A percentile compares a stretch with the other conserved stretches of the same genome.
phyloP scores from a whole-genome alignment of 2,888 invertebrate genomes.

The Perizoma flavofasciatum region DNA sequence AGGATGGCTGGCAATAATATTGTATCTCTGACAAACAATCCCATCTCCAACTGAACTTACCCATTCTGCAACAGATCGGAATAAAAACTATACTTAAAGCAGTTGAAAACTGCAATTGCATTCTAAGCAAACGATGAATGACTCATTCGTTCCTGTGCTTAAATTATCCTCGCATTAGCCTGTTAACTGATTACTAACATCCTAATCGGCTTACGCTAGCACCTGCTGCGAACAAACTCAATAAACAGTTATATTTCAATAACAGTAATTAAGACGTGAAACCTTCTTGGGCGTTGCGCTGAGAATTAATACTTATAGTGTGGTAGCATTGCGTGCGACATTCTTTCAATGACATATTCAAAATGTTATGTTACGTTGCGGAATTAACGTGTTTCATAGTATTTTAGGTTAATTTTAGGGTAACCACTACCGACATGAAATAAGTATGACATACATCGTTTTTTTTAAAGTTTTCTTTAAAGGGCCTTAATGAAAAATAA shows the following conservation, averaged over 20 bases:
- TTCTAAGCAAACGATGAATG: neutral
- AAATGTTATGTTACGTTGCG: too few relatives aligned
- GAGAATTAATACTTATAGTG: slow-evolving; percentile 10
- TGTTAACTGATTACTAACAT: slow-evolving; percentile 18
- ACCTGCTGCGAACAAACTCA: slow-evolving; percentile 18
- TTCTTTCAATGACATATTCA: neutral
- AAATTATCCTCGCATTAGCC: slow-evolving; percentile 11
- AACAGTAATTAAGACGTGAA: slow-evolving; percentile 16
- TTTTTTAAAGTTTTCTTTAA: too few relatives aligned
- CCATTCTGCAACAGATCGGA: too few relatives aligned
- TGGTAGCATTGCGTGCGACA: neutral
- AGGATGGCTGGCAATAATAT: too few relatives aligned
- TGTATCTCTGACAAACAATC: too few relatives aligned
- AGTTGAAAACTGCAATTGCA: neutral
- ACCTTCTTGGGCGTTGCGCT: slow-evolving; percentile 2
- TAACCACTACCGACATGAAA: too few relatives aligned
- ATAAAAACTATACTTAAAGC: too few relatives aligned
- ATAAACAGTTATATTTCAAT: slow-evolving; percentile 13
- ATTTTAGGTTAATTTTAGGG: too few relatives aligned
- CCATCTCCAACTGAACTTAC: too few relatives aligned
- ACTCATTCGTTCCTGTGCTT: slow-evolving; percentile 7
- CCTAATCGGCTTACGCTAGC: slow-evolving; percentile 19
- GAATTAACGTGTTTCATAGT: too few relatives aligned
- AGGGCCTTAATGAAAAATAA: too few relatives aligned
- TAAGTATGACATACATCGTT: too few relatives aligned